Evolutionary conservation across 1,140 invertebrate species (phyloP).

Genomic region (Lepidurus packardi): DNA sequence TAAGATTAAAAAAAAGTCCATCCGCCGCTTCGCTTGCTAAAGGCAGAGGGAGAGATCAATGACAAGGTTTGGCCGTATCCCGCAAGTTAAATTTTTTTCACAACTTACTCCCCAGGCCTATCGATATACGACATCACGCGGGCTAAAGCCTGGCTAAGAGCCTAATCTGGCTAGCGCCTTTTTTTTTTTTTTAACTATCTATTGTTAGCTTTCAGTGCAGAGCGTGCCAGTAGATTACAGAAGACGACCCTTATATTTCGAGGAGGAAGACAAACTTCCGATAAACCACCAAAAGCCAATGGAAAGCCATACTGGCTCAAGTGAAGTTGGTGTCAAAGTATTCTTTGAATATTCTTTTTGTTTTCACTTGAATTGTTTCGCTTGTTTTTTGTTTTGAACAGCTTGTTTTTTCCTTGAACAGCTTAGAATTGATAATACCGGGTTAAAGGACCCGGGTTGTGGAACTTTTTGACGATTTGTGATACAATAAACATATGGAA

Average conservation of each 20-base stretch:
- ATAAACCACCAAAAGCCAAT: too few relatives aligned
- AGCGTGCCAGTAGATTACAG: too few relatives aligned
- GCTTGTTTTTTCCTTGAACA: too few relatives aligned
- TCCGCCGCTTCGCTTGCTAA: not conserved
- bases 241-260: too few relatives aligned
- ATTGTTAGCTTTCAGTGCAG: not conserved
- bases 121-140: not conserved
- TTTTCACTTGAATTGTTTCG: not conserved
- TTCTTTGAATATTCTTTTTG: not conserved
- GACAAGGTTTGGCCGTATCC: not conserved
- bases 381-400: too few relatives aligned
- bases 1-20: not conserved
- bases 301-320: too few relatives aligned
- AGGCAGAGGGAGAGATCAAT: not conserved
- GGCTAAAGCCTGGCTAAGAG: slow-evolving; percentile 9
- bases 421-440: not conserved
- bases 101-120: not conserved
- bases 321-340: not conserved
- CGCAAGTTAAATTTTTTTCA: not conserved
- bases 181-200: not conserved
- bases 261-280: too few relatives aligned
- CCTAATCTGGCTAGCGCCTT: not conserved
- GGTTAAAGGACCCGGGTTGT: too few relatives aligned
- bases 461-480: too few relatives aligned
- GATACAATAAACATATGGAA: not conserved